These are phyloP conservation scores for Calliopsis andreniformis DNA, from an alignment of 1,140 invertebrate genomes.

Conservation along the genomic window DNA sequence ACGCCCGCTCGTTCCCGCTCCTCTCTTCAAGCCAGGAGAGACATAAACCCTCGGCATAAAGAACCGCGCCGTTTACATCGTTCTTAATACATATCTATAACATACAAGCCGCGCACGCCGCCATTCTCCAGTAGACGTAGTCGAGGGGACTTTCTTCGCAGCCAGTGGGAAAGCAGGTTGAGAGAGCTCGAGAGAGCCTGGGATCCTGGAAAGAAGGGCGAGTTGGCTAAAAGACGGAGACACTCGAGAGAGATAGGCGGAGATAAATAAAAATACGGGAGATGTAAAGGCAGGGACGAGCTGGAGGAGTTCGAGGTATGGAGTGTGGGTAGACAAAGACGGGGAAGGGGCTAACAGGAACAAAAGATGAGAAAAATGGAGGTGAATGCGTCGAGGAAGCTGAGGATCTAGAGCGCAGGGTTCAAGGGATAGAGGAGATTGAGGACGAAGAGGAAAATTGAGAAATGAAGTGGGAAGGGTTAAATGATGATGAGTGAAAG, in stretches of 20 bases:
- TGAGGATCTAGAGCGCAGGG: too few species aligned
- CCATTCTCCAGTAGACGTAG: neutral
- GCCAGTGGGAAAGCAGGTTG: constrained; percentile 21
- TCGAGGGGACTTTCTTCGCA: constrained; percentile 23
- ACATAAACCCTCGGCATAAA: constrained; percentile 1
- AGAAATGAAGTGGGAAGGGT: too few species aligned
- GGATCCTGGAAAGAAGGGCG: constrained; percentile 13
- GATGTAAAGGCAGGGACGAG: neutral
- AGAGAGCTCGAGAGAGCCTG: constrained; percentile 20
- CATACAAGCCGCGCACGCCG: neutral
- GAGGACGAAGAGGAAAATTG: too few species aligned
- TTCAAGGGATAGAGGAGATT: too few species aligned
- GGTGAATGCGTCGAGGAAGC: neutral
- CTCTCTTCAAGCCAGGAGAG: neutral
- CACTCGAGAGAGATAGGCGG: neutral
- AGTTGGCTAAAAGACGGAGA: neutral
- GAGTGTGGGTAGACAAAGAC: neutral
- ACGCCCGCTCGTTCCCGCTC: neutral
- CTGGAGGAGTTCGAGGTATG: neutral
- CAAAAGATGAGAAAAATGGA: neutral
- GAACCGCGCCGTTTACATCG: constrained; percentile 27
- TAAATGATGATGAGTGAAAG: too few species aligned
- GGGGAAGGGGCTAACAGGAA: too few species aligned
- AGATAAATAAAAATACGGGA: neutral
- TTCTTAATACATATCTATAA: constrained; percentile 43